Conservation (phyloP, 2,888 invertebrate species). For the Anthophora plumipes region DNA sequence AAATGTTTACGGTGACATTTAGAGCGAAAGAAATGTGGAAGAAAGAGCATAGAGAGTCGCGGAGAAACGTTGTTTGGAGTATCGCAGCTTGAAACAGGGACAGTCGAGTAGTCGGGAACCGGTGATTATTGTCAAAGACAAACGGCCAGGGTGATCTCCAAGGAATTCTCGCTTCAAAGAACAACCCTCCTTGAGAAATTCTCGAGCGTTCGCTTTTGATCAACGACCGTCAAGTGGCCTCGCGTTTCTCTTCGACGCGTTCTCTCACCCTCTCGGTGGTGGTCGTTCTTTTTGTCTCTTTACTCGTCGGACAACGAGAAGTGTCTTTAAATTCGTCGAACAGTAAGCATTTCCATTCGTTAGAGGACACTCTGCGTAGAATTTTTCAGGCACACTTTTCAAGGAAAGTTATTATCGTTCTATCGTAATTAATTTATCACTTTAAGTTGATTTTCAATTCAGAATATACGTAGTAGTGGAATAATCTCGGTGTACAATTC, state of each 20-base stretch:
- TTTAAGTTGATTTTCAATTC: too few species aligned
- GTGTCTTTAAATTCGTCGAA: background rate
- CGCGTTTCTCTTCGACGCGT: conserved; percentile 12
- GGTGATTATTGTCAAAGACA: conserved; percentile 64
- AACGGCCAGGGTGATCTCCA: conserved; percentile 47
- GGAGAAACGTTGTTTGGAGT: background rate
- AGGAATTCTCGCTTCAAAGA: conserved; percentile 57
- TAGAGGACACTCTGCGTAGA: too few species aligned
- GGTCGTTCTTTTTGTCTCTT: background rate
- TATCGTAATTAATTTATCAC: too few species aligned
- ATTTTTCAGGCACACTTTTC: too few species aligned
- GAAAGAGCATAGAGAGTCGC: conserved; percentile 9
- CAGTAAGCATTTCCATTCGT: too few species aligned
- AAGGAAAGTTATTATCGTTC: too few species aligned
- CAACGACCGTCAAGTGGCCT: conserved; percentile 56
- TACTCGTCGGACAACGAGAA: background rate
- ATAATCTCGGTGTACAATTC: too few species aligned
- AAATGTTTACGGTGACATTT: background rate
- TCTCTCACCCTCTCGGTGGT: background rate
- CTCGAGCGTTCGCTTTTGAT: conserved; percentile 59
- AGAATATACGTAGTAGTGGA: too few species aligned
- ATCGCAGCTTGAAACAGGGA: conserved; percentile 1
- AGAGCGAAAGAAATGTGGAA: background rate
- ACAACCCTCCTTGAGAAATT: conserved; percentile 37
- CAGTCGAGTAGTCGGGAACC: conserved; percentile 24